phyloP scores from a whole-genome alignment of 2,797 vertebrate species.

The Phrynocephalus guinanensis region DNA sequence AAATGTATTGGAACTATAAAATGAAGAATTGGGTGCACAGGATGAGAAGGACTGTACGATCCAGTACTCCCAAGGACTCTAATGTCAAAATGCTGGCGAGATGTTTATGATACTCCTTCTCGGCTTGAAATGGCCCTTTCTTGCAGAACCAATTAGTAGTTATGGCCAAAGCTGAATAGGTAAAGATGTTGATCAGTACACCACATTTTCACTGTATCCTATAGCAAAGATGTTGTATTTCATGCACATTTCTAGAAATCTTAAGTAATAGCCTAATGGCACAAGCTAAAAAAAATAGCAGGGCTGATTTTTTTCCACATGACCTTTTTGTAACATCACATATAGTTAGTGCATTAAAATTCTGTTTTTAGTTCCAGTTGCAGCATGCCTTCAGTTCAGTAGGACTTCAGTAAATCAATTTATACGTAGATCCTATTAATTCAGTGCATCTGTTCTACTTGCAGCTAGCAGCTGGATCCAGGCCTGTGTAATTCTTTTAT shows the following conservation, averaged over 20 bases:
- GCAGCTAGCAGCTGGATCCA: too few relatives aligned
- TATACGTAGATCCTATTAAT: too few relatives aligned
- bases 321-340: conserved; percentile 1
- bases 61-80: background rate
- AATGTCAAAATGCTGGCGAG: background rate
- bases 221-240: background rate
- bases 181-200: background rate
- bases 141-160: background rate
- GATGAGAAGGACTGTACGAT: background rate
- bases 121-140: background rate
- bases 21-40: background rate
- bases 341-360: background rate
- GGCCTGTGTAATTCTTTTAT: background rate
- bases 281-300: background rate
- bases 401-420: too few relatives aligned
- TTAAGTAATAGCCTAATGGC: background rate
- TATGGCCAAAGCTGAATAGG: background rate
- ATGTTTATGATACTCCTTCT: too few relatives aligned
- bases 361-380: background rate
- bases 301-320: background rate
- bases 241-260: background rate
- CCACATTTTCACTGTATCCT: background rate
- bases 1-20: background rate
- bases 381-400: too few relatives aligned
- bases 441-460: too few relatives aligned